Evolutionary conservation across 1,140 invertebrate species (phyloP), one percentile per base, ranked within the genome.

Genomic region (Plodia interpunctella): DNA sequence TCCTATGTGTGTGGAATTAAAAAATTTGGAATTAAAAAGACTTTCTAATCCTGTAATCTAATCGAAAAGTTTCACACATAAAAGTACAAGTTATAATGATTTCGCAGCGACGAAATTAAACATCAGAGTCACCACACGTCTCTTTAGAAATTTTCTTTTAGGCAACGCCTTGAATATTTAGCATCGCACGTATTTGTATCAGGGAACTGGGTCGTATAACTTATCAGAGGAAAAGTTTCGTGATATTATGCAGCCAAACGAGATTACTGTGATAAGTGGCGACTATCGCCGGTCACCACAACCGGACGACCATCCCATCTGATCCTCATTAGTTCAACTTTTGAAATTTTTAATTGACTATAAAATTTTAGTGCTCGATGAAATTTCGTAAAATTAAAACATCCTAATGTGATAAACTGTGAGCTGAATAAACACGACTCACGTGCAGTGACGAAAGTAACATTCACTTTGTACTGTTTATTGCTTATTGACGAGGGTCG

Each of bases 211-310:
- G 38, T 44, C 38, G 38, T 44, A 44, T 44, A 44, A 44, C 38
- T 44, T 44, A 44, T 44, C 38, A 15, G 15, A 9, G 35, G 35
- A 44, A 44, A 44, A 44, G 38, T 44, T 44, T 9, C 11, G 9
- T 44, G 38, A 44, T n/a, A 44, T 44, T 44, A 44, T 44, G 38
- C 38, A 44, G 38, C 5, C 38, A 10, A 44, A 44, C 38, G 5
- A 44, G 38, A 44, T 44, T 44, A 15, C 38, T 5, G 10, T 44
- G 38, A 44, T 44, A 44, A 44, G 38, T 44, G 38, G 38, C n/a
- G n/a, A n/a, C 15, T 44, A 44, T 44, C 38, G 15, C 38, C 9
- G 5, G 0, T 15, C 5, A 44, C n/a, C n/a, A 17, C 13, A 15
- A 17, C 38, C 38, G 38, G 38, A 44, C 10, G n/a, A 44, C 38